Base-by-base conservation (phyloP, 2,888 invertebrate genomes). In the Ditula angustiorana region DNA sequence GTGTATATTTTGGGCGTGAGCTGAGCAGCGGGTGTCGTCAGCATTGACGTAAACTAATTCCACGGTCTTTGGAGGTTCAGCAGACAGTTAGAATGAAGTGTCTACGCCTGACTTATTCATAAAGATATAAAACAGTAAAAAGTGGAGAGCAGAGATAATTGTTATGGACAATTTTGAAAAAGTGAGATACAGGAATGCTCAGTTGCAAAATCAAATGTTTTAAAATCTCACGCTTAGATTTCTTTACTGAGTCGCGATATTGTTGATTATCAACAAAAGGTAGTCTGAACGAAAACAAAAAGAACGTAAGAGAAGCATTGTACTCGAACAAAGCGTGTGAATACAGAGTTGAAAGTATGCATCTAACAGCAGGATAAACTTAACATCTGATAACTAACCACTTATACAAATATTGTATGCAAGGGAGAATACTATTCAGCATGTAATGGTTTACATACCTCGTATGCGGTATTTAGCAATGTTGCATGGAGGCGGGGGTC, bases 231-330 rank as follows among this genome's bases (percentile, higher is more conserved):
- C 88, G 86, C 77, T n/a, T 86, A 78, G 87, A 86, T 91, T 91
- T 91, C 88, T 89, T 90, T 86, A 78, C 86, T 88, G 81, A 87
- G 79, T 85, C 78, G 86, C 82, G 84, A 91, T 91, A 90, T 88
- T 89, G 88, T 90, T 87, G 87, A 87, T 90, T 84, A 91, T 90
- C 89, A 90, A 88, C 89, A 90, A 53, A 90, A 92, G 90, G 92
- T 91, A 89, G 90, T 87, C 86, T 87, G 86, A 87, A 90, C 80
- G 87, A 89, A 91, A 91, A 91, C 91, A 91, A 91, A 90, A 91
- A 89, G 89, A 88, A 81, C 85, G 85, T 88, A 87, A 68, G 87
- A 90, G 87, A 85, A 85, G 87, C 86, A 90, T 91, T 92, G 91
- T 90, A 76, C 85, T 79, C 75, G 83, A 86, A 87, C 90, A 89